Percentiles rank a stretch among this genome's conserved stretches.
Conservation (phyloP, 2,797 vertebrate genomes). For the Tinamus major region DNA sequence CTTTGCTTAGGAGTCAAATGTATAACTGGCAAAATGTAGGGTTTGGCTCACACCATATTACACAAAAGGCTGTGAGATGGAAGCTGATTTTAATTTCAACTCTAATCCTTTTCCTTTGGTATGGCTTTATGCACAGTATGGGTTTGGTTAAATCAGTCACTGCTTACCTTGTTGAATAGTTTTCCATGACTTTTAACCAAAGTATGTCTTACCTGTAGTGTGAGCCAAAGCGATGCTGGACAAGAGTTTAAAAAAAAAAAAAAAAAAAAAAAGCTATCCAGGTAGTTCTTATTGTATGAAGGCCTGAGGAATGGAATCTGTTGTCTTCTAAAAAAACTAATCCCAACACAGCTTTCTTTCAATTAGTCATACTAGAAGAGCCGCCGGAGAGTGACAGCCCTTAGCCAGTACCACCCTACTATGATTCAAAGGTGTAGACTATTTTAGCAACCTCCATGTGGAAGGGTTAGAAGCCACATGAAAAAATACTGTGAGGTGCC, state of each 20-base stretch:
- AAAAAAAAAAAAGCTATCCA: neutral
- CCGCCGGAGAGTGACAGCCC: slow-evolving; percentile 4
- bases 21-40: neutral
- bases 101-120: neutral
- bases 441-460: slow-evolving; percentile 31
- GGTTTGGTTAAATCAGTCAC: slow-evolving; percentile 2
- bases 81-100: slow-evolving; percentile 1
- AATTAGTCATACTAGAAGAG: neutral
- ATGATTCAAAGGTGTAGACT: neutral
- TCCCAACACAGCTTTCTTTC: neutral
- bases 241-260: slow-evolving; percentile 20
- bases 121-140: neutral
- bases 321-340: slow-evolving; percentile 17
- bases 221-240: neutral
- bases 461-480: slow-evolving; percentile 43
- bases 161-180: neutral
- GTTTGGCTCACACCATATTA: neutral
- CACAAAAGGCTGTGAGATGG: neutral
- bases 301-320: neutral
- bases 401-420: neutral
- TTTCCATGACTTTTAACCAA: neutral
- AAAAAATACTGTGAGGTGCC: neutral
- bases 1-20: neutral
- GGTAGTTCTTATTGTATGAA: neutral
- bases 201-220: neutral